These are phyloP conservation scores for Orthonyx spaldingii DNA, from an alignment of 2,113 vertebrate genomes.

Conservation along the genomic window DNA sequence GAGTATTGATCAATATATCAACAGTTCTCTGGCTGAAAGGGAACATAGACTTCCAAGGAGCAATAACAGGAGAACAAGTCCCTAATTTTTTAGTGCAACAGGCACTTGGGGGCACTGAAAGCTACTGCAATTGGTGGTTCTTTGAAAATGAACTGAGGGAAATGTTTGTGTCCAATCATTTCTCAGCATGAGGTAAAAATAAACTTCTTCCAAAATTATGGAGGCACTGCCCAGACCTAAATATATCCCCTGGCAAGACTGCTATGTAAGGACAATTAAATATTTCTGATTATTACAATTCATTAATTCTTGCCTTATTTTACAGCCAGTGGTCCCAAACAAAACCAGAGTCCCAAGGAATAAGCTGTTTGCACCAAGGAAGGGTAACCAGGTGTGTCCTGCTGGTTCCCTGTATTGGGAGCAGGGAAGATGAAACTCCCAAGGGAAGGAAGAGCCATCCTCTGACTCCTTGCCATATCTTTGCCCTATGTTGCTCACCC, in stretches of 20 bases:
- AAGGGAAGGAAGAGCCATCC: not conserved
- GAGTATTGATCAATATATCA: constrained; percentile 31
- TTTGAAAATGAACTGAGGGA: not conserved
- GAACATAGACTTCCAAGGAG: not conserved
- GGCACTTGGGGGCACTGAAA: not conserved
- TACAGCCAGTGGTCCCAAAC: not conserved
- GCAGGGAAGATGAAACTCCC: not conserved
- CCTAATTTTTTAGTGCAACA: not conserved
- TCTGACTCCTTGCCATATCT: not conserved
- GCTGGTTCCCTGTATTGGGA: not conserved
- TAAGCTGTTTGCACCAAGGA: not conserved
- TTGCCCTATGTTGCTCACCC: not conserved
- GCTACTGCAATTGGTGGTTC: not conserved
- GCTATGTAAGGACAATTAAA: not conserved
- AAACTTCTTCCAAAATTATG: not conserved
- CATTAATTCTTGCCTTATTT: not conserved
- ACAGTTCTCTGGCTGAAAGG: not conserved
- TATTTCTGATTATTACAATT: not conserved
- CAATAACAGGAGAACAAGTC: not conserved
- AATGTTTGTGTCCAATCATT: not conserved
- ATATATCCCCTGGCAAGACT: not conserved
- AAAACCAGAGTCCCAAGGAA: not conserved
- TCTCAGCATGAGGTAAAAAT: not conserved
- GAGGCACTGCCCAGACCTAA: not conserved
- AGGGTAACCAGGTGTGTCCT: fast-evolving